Base-by-base conservation (phyloP, 1,140 invertebrate genomes). In the Scaptomyza hsui region DNA sequence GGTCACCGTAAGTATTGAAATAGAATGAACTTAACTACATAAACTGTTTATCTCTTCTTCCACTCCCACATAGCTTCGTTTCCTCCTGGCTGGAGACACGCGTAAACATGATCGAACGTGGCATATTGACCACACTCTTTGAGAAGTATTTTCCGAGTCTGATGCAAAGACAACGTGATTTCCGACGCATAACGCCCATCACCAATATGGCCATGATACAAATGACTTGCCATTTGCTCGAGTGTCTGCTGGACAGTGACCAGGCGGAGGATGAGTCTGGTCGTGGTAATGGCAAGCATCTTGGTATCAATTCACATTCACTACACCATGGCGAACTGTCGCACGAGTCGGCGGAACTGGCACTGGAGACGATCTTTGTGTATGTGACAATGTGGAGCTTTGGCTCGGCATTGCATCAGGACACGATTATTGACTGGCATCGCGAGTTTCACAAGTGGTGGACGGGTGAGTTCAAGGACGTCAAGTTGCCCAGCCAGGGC, bases 381-480 rank as follows among this genome's bases (percentile, higher is more conserved):
- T 99, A 99, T 91, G 95, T 95, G 4, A 94, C 94, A 60, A 94
- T 99, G 16, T 99, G 98, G 98, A 96, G 97, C 1, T 99, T 99
- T 90, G 98, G 98, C 15, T 97, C 97, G 0, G 94, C 95, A 0
- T 93, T 97, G 53, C 98, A 96, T 90, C 97, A 97, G 93, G 98
- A 99, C 92, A 96, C 95, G 79, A 92, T 96, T 10, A 93, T 95
- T 1, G 97, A 99, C 92, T 97, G 97, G 94, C 94, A 97, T 48
- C 95, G 95, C 47, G 98, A 99, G 88, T 99, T 99, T 89, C 97
- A 95, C 63, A 91, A 91, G 49, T 91, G 90, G 90, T 98, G 82
- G 98, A 98, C 92, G 97, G 98, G 90, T 97, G 98, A 93, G 94
- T 96, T 13, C 88, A 99, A 98, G 92, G 94, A 96, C 2, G 93